Conservation (phyloP, 2,113 vertebrate genomes). For the Chionodraco myersi region DNA sequence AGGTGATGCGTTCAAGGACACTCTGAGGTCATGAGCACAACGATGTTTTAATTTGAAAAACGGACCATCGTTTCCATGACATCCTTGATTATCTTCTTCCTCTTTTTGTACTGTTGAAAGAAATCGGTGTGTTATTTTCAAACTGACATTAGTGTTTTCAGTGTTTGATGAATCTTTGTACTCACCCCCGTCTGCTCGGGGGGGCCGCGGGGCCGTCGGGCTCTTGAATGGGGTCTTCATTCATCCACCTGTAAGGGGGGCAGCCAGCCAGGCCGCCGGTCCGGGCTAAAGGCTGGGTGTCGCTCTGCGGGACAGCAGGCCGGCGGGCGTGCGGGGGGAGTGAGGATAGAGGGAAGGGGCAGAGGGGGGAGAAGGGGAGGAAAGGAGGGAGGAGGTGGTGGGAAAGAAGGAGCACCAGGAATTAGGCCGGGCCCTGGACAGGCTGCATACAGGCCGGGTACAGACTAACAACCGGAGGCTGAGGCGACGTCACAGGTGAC, state of each 20-base stretch:
- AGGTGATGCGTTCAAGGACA: background rate
- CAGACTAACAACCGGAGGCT: slow-evolving; percentile 44
- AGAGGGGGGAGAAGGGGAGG: slow-evolving; percentile 37
- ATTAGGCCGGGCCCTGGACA: slow-evolving; percentile 37
- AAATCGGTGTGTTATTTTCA: too few relatives aligned
- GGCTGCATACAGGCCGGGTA: slow-evolving; percentile 45
- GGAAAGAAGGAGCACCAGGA: slow-evolving; percentile 55
- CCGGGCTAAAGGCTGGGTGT: slow-evolving; percentile 79
- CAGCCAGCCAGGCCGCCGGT: slow-evolving; percentile 86
- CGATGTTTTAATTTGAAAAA: background rate
- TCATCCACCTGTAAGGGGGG: slow-evolving; percentile 91
- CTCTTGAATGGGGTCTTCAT: slow-evolving; percentile 99
- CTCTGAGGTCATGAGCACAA: background rate
- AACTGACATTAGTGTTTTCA: too few relatives aligned
- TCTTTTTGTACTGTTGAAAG: too few relatives aligned
- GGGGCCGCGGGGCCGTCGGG: slow-evolving; percentile 89
- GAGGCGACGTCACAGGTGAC: slow-evolving; percentile 26
- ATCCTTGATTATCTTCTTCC: too few relatives aligned
- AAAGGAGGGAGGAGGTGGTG: slow-evolving; percentile 54
- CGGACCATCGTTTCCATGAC: background rate
- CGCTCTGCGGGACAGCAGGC: slow-evolving; percentile 34
- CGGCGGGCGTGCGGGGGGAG: rapidly evolving
- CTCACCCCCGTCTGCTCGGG: slow-evolving; percentile 92
- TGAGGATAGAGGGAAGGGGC: background rate
- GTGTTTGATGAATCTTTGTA: background rate